phyloP scores from a whole-genome alignment of 1,140 invertebrate genomes.

The Orchesella cincta region DNA sequence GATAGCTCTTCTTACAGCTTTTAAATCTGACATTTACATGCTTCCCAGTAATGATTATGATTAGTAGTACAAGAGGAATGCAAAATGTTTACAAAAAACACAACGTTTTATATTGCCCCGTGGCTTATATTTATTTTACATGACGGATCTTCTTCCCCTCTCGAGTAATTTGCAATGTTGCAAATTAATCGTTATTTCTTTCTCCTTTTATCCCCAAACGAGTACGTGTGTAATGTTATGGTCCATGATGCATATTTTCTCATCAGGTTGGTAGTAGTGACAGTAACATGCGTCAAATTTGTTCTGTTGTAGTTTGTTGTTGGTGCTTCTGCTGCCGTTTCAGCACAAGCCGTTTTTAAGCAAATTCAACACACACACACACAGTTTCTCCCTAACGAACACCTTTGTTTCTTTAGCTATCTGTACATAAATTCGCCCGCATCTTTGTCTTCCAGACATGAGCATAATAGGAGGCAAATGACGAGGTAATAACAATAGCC shows the following conservation, averaged over 20 bases:
- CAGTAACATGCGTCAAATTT: conserved; percentile 27
- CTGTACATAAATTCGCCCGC: background rate
- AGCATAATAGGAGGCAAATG: too few relatives aligned
- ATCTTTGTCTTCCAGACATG: background rate
- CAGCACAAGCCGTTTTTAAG: conserved; percentile 8
- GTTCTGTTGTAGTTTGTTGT: background rate
- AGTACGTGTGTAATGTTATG: too few relatives aligned
- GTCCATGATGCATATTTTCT: conserved; percentile 27
- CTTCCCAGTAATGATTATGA: conserved; percentile 7
- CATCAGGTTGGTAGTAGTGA: background rate
- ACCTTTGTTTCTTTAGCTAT: background rate
- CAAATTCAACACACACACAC: background rate
- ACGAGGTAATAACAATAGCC: too few relatives aligned
- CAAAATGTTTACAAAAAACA: background rate
- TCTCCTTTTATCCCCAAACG: too few relatives aligned
- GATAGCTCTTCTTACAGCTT: conserved; percentile 24
- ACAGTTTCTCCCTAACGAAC: background rate
- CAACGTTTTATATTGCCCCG: conserved; percentile 15
- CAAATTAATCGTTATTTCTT: background rate
- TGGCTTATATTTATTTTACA: background rate
- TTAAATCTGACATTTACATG: conserved; percentile 27
- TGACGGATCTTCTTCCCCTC: too few relatives aligned
- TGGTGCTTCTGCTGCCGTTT: background rate
- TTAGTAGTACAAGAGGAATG: background rate
- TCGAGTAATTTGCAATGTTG: background rate